Evolutionary conservation across 1,140 invertebrate genomes (phyloP), one percentile per base, ranked within the genome.

Genomic region (Dysdera silvatica): DNA sequence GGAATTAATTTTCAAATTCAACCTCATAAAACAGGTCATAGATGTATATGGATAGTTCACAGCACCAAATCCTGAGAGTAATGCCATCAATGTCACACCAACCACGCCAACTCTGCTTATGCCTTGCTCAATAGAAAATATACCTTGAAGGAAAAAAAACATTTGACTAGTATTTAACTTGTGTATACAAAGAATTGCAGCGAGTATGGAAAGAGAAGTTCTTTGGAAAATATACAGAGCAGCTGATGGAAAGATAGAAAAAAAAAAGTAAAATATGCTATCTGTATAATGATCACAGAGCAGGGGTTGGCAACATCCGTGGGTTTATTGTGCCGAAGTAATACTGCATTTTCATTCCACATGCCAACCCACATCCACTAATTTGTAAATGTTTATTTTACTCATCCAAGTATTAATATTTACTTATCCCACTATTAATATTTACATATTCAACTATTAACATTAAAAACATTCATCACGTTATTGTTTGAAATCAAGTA

Each of bases 1-100:
- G 10, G 14, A 2, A 26, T 10, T n/a, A 37, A 55, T 20, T 51
- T 65, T 48, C n/a, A 47, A 29, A 28, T 26, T 49, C 65, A 81
- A 90, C 84, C 91, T 86, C 80, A 98, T 95, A 78, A 99, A 99
- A 74, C 94, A 95, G 49, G 92, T 85, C 95, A 99, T 99, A 29
- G 92, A 98, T 5, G 94, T 95, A 74, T 99, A 99, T 0, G 97
- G 97, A 79, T 96, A 99, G 78, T 98, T 99, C 10, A 99, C 96
- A 68, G 97, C 97, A 86, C 97, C 96, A 82, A 99, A 99, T 26
- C 97, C 96, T 10, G 96, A 99, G 1, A 99, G 79, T 33, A 99
- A 79, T 1, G 96, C 96, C 95, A 99, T 99, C 3, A 99, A 88
- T 16, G 97, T 99, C 0, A 99, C 97, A n/a, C 95, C 95, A 72